phyloP scores from a whole-genome alignment of 2,113 vertebrate genomes.

The Pogona vitticeps region DNA sequence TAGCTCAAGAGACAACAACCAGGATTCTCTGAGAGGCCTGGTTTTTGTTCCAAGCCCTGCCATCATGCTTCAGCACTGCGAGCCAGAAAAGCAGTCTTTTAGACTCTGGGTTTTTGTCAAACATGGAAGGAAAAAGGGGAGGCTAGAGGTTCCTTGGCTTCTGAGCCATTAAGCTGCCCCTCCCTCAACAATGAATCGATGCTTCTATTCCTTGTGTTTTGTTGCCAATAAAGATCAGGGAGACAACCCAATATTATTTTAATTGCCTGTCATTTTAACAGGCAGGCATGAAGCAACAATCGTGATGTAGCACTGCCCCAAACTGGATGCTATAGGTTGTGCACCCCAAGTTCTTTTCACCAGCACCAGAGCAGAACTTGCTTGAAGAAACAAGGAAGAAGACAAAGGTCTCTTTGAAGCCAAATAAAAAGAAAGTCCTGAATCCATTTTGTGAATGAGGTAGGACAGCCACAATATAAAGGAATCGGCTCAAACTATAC shows the following conservation, averaged over 20 bases:
- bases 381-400: too few species aligned
- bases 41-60: constrained; percentile 21
- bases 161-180: not conserved
- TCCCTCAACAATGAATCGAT: not conserved
- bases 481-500: too few species aligned
- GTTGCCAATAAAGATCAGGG: not conserved
- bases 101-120: not conserved
- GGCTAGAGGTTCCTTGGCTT: not conserved
- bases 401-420: too few species aligned
- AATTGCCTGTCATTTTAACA: too few species aligned
- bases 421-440: too few species aligned
- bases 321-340: too few species aligned
- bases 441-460: too few species aligned
- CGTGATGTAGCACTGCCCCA: too few species aligned
- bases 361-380: too few species aligned
- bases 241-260: not conserved
- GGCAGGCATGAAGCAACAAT: too few species aligned
- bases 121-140: not conserved
- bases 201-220: not conserved
- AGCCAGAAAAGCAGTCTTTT: constrained; percentile 48
- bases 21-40: not conserved
- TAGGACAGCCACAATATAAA: too few species aligned
- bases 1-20: constrained; percentile 20
- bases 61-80: constrained; percentile 2
- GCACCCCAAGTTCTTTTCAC: too few species aligned